A percentile compares a stretch with the other conserved stretches of the same genome.
Evolutionary conservation across 1,140 invertebrate genomes (phyloP).

Genomic region (Trichonephila clavipes): DNA sequence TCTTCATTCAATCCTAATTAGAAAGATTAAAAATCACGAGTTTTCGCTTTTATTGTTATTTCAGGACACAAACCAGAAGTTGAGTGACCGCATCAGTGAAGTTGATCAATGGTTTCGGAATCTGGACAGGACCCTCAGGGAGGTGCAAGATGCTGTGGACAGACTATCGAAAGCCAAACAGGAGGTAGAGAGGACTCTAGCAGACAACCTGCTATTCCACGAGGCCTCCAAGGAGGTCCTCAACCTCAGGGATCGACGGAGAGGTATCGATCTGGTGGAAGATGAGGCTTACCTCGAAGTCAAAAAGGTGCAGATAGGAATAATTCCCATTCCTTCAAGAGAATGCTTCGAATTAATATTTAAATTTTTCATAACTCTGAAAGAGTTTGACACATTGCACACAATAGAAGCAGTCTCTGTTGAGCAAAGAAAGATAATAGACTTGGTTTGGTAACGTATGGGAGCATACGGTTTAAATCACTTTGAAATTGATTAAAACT

Average conservation of each 20-base stretch:
- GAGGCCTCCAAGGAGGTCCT: conserved; percentile 63
- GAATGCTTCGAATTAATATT: no score
- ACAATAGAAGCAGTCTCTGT: no score
- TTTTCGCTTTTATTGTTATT: not conserved
- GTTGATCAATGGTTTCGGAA: conserved; percentile 70
- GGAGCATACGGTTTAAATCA: no score
- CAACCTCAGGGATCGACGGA: conserved; percentile 50
- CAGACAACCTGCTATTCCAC: conserved; percentile 23
- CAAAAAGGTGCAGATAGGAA: conserved; percentile 42
- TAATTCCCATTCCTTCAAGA: no score
- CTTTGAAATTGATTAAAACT: no score
- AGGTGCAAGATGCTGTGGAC: conserved; percentile 41
- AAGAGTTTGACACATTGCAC: no score
- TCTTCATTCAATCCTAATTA: no score
- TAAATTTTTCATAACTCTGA: no score
- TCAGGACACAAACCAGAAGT: conserved; percentile 61
- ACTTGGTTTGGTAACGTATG: no score
- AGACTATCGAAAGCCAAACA: conserved; percentile 47
- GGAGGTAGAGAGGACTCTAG: conserved; percentile 35
- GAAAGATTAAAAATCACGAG: no score
- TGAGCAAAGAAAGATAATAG: no score
- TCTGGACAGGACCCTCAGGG: conserved; percentile 49
- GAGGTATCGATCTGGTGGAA: conserved; percentile 62
- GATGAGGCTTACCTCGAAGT: conserved; percentile 59
- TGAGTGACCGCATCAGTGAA: conserved; percentile 63